Base-by-base conservation (phyloP, 2,113 vertebrate species). In the Dolichallabes microphthalmus region DNA sequence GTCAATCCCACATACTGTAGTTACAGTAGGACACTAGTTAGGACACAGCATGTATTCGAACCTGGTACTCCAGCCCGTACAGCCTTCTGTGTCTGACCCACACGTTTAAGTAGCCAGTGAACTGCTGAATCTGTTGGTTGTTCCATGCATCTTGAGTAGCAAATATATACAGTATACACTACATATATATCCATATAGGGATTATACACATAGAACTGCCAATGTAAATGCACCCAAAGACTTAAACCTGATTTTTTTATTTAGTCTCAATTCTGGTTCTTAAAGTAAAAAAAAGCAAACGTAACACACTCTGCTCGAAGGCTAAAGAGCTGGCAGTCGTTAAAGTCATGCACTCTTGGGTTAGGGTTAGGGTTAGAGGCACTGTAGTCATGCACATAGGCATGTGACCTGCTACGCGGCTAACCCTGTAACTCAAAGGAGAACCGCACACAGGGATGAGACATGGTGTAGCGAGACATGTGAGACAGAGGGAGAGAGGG, bases 341-440 rank as follows among this genome's bases (percentile, higher is more conserved):
- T 64, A 71, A 73, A 85, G 73, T 53, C 39, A 50, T 79, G 74
- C 77, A 78, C 32, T 64, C 73, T n/a, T n/a, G n/a, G n/a, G n/a
- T n/a, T n/a, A n/a, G n/a, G n/a, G n/a, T n/a, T n/a, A n/a, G n/a
- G n/a, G n/a, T n/a, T n/a, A 79, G 57, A 75, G 79, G 82, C 45
- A 39, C 27, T 25, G 32, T 14, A 77, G 79, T 78, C n/a, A 58
- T 85, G 63, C 79, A 86, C 15, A 55, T 17, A 82, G 82, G 9
- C 68, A 60, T 83, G 52, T 84, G 78, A 83, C 32, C 53, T 75
- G 30, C 82, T 79, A 35, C 39, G 22, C n/a, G n/a, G n/a, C 82
- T 58, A 50, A 57, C 14, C 60, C 10, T 61, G 61, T 22, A 78
- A 19, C 63, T 78, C 68, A 30, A 77, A 63, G 82, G 85, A 86